Base-by-base conservation (phyloP, 2,113 vertebrate genomes). In the Amia ocellicauda region DNA sequence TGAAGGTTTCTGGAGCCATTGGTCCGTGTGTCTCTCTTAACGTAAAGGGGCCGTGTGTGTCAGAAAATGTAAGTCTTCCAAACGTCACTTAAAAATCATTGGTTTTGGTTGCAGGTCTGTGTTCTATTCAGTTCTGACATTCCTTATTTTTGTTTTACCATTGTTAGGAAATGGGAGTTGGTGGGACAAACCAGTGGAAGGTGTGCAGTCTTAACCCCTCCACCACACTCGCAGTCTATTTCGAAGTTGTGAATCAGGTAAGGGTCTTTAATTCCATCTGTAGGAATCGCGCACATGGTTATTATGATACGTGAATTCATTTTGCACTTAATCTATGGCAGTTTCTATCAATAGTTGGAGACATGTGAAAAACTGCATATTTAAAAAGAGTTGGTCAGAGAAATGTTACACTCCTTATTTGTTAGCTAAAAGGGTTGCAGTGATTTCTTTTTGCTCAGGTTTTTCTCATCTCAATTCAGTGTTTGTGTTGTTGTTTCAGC, bases 161-260 rank as follows among this genome's bases (percentile, higher is more conserved):
- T 72, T 60, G 2, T 17, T 66, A 98, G 97, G 96, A 99, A 74
- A 82, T 98, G 83, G 97, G 97, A 17, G 60, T 92, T 3, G 94
- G 94, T 68, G 95, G 95, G 58, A 98, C 97, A 0, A 92, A 76
- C 80, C 94, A 98, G 57, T 99, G 97, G 97, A 99, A 98, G 77
- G 80, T 98, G 22, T 99, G 96, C 77, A 78, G 91, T 51, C 82
- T 98, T 62, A 94, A 87, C 75, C 92, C 93, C 1, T 91, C 88
- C 17, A 92, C 91, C 47, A 98, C 97, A 11, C 69, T 99, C 52
- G 93, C 84, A 27, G 65, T 98, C 68, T 99, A 91, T 69, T 97
- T 99, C 83, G 97, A 99, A 87, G 93, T 99, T 9, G 93, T 98
- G 47, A 98, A 94, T 89, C 96, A 99, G 92, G 97, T 98, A 73